Evolutionary conservation across 2,113 vertebrate species (phyloP), one percentile per base, ranked within the genome.

Genomic region (Phrynosoma blainvillii): DNA sequence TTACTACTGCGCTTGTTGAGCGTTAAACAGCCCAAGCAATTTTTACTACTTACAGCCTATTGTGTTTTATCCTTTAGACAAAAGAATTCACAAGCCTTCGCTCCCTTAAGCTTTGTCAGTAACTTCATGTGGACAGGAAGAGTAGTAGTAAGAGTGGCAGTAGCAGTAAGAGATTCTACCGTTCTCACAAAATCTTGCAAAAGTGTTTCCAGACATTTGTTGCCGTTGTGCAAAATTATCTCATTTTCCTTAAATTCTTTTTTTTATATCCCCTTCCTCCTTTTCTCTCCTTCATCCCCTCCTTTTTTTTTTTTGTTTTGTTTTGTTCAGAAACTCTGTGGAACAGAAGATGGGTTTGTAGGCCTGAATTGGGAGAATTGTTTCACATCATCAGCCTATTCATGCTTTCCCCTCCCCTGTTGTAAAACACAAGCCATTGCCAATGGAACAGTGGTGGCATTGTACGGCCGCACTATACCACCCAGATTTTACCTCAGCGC

Each of bases 381-480:
- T 98, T 98, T 97, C 98, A 98, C 98, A 97, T 97, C 98, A 96
- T 97, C 95, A 95, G 97, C 93, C 97, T 97, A 98, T 98, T 98
- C 97, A 98, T 94, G 89, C 95, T 91, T 52, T 97, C 97, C 97
- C 98, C 98, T 98, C 98, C 98, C 98, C 98, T 98, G 98, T 97
- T 99, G 98, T 99, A 99, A 99, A 99, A 99, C 98, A 98, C 97
- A 97, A 97, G 96, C 95, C 93, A 95, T 90, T 95, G 96, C 96
- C 92, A 87, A 82, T 90, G 95, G 96, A 98, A 99, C 98, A 99
- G 97, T 97, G 96, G 90, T 93, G 91, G 97, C 97, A 98, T 99
- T 99, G 98, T 99, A 96, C 88, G 36, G 94, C 84, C 93, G 95
- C 97, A 96, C 97, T 95, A 97, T 99, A 97, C 99, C 99, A 99